Evolutionary conservation across 2,113 vertebrate species (phyloP).

Genomic region (Nothoprocta pentlandii): DNA sequence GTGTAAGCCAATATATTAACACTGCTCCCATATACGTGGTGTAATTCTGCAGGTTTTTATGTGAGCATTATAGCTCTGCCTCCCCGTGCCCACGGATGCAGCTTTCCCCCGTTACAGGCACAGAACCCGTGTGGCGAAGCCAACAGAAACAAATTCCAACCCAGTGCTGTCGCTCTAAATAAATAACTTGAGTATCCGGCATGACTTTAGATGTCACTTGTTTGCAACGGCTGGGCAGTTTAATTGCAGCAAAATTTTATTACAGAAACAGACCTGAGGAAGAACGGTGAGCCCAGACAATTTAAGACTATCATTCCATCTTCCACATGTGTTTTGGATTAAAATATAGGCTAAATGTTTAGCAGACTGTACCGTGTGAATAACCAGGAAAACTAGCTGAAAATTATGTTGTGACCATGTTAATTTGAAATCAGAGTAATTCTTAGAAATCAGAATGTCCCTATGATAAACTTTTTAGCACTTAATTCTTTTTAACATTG

Average conservation of each 20-base stretch:
- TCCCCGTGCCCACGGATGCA: constrained; percentile 19
- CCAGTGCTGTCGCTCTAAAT: neutral
- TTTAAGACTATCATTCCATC: neutral
- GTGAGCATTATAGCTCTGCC: constrained; percentile 26
- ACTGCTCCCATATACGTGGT: neutral
- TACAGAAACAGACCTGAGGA: neutral
- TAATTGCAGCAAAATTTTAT: constrained; percentile 25
- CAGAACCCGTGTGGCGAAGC: constrained; percentile 16
- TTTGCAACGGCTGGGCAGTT: constrained; percentile 53
- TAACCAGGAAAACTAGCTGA: neutral
- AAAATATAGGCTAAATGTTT: neutral
- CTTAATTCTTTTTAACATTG: neutral
- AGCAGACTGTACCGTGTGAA: neutral
- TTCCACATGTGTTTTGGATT: neutral
- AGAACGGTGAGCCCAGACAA: neutral
- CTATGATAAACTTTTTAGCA: neutral
- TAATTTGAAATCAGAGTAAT: neutral
- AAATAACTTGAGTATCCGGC: constrained; percentile 11
- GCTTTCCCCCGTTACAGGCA: constrained; percentile 4
- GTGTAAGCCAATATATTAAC: neutral
- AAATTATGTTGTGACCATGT: neutral
- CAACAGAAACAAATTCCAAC: constrained; percentile 57
- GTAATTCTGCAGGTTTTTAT: neutral
- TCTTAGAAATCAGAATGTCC: neutral
- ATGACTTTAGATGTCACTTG: constrained; percentile 7